Conservation (phyloP, 1,140 invertebrate species). For the Drosophila parvula region DNA sequence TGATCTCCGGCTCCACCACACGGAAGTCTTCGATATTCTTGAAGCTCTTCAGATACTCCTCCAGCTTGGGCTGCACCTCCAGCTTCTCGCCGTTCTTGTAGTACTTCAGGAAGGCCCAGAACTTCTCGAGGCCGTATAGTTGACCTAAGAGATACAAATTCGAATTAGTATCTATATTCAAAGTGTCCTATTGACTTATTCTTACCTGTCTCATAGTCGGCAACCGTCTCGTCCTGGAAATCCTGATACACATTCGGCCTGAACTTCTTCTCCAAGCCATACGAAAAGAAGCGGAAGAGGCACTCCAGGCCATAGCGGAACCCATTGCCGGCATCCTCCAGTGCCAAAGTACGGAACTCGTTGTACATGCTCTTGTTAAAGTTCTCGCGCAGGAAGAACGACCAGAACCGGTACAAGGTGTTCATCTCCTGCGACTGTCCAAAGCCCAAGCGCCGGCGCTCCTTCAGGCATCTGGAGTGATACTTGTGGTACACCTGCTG, state of each 20-base stretch:
- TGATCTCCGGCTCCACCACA: constrained; percentile 89
- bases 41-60: constrained; percentile 93
- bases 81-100: constrained; percentile 92
- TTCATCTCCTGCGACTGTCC: constrained; percentile 99
- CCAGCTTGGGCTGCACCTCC: constrained; percentile 91
- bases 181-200: background rate
- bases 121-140: constrained; percentile 99
- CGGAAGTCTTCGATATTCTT: constrained; percentile 98
- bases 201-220: constrained; percentile 95
- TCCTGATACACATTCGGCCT: constrained; percentile 96
- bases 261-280: constrained; percentile 98
- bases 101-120: constrained; percentile 99
- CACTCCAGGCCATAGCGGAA: constrained; percentile 97
- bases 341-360: constrained; percentile 94
- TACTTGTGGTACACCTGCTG: constrained; percentile 98
- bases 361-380: constrained; percentile 99
- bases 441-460: constrained; percentile 95
- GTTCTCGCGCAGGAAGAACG: constrained; percentile 99
- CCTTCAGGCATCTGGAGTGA: constrained; percentile 96
- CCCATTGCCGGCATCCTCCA: constrained; percentile 95
- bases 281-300: constrained; percentile 99
- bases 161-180: background rate
- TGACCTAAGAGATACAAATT: constrained; percentile 88
- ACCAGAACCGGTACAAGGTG: constrained; percentile 99
- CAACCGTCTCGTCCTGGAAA: constrained; percentile 97